Evolutionary conservation across 2,113 vertebrate species (phyloP).

Genomic region (Mustela nigripes): DNA sequence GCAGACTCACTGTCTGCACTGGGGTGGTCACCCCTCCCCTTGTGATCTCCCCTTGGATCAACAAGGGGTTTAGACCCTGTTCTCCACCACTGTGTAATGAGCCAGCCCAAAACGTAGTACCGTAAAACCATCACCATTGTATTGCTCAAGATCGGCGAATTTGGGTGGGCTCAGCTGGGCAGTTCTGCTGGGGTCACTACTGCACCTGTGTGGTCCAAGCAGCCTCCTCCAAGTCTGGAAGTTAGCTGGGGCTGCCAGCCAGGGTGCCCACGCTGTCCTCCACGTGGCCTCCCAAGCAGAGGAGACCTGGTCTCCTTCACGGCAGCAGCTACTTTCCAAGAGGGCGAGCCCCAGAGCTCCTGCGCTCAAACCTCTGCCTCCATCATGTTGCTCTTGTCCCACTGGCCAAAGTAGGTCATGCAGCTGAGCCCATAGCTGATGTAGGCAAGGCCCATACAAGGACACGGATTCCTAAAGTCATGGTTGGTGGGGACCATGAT

Average conservation of each 20-base stretch:
- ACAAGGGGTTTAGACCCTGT: background rate
- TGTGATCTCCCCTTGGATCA: background rate
- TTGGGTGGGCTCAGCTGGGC: background rate
- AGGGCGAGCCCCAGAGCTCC: background rate
- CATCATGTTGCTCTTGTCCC: background rate
- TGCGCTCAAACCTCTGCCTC: background rate
- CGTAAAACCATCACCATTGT: background rate
- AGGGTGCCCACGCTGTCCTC: background rate
- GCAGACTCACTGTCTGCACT: fast-evolving
- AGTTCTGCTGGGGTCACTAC: background rate
- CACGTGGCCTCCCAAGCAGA: background rate
- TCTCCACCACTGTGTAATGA: background rate
- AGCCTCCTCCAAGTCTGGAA: background rate
- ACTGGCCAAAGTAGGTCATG: background rate
- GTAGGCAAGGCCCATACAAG: background rate
- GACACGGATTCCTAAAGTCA: background rate
- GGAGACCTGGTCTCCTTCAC: background rate
- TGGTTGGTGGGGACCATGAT: background rate
- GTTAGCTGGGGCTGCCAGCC: background rate
- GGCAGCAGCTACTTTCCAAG: background rate
- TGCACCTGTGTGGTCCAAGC: background rate
- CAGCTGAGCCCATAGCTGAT: background rate
- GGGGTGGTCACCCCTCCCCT: background rate
- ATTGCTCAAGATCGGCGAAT: background rate
- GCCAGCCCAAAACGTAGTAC: background rate